Conservation (phyloP, 2,888 invertebrate species). For the Norana najaformis region DNA sequence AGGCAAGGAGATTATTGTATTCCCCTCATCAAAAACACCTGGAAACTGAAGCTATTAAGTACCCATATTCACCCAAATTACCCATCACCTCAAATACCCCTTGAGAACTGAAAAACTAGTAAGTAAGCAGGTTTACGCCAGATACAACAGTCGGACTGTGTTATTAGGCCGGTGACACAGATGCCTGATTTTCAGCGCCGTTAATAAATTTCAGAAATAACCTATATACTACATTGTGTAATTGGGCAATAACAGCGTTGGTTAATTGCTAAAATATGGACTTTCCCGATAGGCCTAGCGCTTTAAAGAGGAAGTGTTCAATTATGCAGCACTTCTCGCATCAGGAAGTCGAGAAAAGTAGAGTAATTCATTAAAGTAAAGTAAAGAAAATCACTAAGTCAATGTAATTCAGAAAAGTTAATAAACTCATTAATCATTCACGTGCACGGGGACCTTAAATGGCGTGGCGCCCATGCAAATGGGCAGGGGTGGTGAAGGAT, state of each 20-base stretch:
- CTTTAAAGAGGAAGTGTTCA: neutral
- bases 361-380: neutral
- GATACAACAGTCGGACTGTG: neutral
- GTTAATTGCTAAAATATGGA: neutral
- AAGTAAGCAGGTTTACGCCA: neutral
- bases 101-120: neutral
- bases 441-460: too few species aligned
- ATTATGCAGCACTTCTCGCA: neutral
- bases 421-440: neutral
- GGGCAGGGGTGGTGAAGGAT: too few species aligned
- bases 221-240: neutral
- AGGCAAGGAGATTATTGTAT: too few species aligned
- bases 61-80: neutral
- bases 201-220: neutral
- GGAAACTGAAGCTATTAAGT: too few species aligned
- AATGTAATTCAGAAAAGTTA: too few species aligned
- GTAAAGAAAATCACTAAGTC: neutral
- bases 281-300: neutral
- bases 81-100: neutral
- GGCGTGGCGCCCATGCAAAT: too few species aligned
- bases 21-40: too few species aligned
- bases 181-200: neutral
- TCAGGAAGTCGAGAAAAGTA: neutral
- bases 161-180: neutral
- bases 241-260: neutral